phyloP scores from a whole-genome alignment of 1,140 invertebrate species.

The Rhyzopertha dominica region DNA sequence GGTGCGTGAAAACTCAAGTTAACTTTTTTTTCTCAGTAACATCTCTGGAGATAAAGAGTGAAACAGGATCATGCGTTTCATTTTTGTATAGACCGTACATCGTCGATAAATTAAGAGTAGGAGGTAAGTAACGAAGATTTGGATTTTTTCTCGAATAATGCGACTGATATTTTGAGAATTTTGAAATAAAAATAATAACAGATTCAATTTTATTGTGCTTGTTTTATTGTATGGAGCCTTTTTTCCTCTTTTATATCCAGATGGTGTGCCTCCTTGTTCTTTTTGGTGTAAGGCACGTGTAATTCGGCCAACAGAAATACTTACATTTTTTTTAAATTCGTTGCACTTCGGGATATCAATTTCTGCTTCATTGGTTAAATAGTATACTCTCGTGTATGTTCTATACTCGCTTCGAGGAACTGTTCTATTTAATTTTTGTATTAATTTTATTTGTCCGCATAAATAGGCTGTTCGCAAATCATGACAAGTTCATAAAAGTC shows the following conservation, averaged over 20 bases:
- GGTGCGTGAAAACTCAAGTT: too few species aligned
- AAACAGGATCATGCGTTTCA: too few species aligned
- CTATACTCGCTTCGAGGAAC: too few species aligned
- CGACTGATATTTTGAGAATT: not conserved
- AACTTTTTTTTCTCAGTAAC: too few species aligned
- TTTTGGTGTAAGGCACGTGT: not conserved
- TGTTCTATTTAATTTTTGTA: too few species aligned
- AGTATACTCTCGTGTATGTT: slow-evolving; percentile 3
- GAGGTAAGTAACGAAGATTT: not conserved
- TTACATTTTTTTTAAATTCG: not conserved
- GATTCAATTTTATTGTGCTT: not conserved
- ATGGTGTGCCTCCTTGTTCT: not conserved
- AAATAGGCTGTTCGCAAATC: too few species aligned
- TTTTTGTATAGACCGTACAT: not conserved
- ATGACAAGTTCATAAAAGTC: too few species aligned
- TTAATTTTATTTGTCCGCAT: too few species aligned
- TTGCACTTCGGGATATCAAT: slow-evolving; percentile 1
- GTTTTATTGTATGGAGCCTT: slow-evolving; percentile 2
- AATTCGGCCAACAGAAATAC: not conserved
- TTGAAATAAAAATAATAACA: not conserved
- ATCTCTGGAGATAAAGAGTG: too few species aligned
- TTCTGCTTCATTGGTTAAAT: not conserved
- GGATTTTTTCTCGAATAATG: slow-evolving; percentile 5
- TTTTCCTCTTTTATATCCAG: not conserved
- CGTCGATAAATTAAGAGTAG: not conserved